phyloP scores from a whole-genome alignment of 2,113 vertebrate genomes.

The Psilopogon haemacephalus region DNA sequence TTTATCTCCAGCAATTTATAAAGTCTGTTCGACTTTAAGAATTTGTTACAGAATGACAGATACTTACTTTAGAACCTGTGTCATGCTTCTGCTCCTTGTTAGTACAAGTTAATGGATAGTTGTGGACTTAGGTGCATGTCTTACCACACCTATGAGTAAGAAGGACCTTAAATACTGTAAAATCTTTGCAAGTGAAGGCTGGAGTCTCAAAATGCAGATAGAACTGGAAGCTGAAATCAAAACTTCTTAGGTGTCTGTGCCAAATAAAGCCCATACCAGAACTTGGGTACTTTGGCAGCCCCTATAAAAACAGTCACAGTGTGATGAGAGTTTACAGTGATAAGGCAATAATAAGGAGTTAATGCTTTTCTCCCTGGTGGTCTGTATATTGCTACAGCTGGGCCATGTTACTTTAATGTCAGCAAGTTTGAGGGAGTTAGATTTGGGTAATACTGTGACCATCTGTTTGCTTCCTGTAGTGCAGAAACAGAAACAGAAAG shows the following conservation, averaged over 20 bases:
- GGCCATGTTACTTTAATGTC: background rate
- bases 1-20: background rate
- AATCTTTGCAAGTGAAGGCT: background rate
- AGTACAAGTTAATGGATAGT: background rate
- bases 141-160: background rate
- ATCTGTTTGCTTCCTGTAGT: background rate
- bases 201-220: background rate
- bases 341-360: background rate
- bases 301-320: background rate
- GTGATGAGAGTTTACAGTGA: background rate
- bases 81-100: background rate
- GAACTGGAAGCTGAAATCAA: background rate
- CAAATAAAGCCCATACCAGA: background rate
- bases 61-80: background rate
- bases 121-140: background rate
- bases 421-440: background rate
- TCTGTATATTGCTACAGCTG: background rate
- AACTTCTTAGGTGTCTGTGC: background rate
- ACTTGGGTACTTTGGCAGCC: background rate
- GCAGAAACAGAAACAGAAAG: background rate
- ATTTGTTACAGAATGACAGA: background rate
- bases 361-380: background rate
- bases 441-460: background rate
- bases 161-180: background rate
- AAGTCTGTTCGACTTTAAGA: background rate